A percentile compares a stretch with the other conserved stretches of the same genome.
Conservation (phyloP, 2,797 vertebrate genomes). For the Oryzias sinensis region DNA sequence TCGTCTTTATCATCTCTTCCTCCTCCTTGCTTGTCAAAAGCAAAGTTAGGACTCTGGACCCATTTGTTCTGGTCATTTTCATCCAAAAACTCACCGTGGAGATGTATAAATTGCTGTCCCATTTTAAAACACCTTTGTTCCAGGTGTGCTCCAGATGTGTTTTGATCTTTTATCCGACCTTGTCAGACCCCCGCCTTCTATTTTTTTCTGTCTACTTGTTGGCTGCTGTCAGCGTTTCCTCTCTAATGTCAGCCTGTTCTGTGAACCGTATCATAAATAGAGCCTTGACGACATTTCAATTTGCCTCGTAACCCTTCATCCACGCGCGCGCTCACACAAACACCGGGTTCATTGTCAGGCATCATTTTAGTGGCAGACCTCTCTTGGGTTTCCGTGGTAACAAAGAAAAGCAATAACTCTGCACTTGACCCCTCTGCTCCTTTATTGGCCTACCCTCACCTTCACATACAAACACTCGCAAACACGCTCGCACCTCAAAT, state of each 20-base stretch:
- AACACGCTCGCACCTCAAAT: slow-evolving; percentile 63
- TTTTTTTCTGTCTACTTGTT: slow-evolving; percentile 36
- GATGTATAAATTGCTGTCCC: neutral
- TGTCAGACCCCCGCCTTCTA: slow-evolving; percentile 7
- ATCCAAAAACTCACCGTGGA: too few species aligned
- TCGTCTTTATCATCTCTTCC: neutral
- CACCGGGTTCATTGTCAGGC: slow-evolving; percentile 47
- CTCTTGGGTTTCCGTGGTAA: slow-evolving; percentile 67
- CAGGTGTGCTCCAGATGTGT: neutral
- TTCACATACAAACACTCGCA: slow-evolving; percentile 42
- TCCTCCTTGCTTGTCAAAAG: neutral
- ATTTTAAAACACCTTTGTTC: slow-evolving; percentile 5
- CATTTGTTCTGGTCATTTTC: neutral
- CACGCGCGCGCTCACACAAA: slow-evolving; percentile 9
- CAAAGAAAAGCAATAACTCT: slow-evolving; percentile 76
- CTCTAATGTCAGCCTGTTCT: slow-evolving; percentile 49
- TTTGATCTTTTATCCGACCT: slow-evolving; percentile 1
- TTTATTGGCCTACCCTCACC: slow-evolving; percentile 62
- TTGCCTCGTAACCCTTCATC: slow-evolving; percentile 52
- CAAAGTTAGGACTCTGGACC: neutral
- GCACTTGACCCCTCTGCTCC: slow-evolving; percentile 73
- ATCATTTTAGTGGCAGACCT: slow-evolving; percentile 45
- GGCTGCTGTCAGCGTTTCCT: slow-evolving; percentile 24
- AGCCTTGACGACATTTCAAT: slow-evolving; percentile 68
- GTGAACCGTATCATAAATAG: slow-evolving; percentile 58